These are phyloP conservation scores for Cyprinella venusta DNA, from an alignment of 2,797 vertebrate genomes.

Conservation along the genomic window DNA sequence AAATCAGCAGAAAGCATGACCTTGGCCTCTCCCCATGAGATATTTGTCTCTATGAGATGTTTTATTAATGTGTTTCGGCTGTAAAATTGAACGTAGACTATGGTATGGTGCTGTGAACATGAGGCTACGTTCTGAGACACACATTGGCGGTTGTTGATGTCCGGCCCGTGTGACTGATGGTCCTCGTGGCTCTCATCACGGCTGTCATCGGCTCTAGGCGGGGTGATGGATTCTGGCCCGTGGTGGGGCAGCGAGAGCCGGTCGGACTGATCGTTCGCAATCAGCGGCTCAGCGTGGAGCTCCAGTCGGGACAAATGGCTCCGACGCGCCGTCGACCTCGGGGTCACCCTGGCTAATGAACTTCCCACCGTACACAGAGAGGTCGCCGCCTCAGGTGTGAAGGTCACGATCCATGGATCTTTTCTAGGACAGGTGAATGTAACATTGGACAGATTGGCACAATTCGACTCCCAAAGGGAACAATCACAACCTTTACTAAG, in stretches of 20 bases:
- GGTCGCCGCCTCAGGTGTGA: slow-evolving; percentile 45
- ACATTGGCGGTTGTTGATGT: not conserved
- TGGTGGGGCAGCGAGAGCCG: slow-evolving; percentile 47
- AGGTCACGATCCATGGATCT: slow-evolving; percentile 47
- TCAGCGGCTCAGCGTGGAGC: slow-evolving; percentile 34
- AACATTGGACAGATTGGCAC: slow-evolving; percentile 34
- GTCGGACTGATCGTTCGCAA: slow-evolving; percentile 44
- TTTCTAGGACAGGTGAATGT: slow-evolving; percentile 43
- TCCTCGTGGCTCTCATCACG: slow-evolving; percentile 55
- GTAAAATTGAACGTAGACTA: not conserved
- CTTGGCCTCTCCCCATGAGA: slow-evolving; percentile 4
- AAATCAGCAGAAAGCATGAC: slow-evolving; percentile 6
- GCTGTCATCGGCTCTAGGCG: slow-evolving; percentile 48
- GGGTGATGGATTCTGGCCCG: slow-evolving; percentile 59
- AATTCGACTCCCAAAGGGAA: slow-evolving; percentile 2
- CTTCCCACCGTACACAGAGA: slow-evolving; percentile 22
- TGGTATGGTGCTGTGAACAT: not conserved
- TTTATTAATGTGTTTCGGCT: not conserved
- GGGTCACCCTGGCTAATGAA: slow-evolving; percentile 48
- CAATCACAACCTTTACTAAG: slow-evolving; percentile 9
- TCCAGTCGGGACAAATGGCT: slow-evolving; percentile 43
- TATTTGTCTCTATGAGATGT: not conserved
- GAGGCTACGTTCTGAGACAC: not conserved
- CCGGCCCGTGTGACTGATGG: slow-evolving; percentile 54
- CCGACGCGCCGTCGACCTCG: not conserved